Conservation (phyloP, 2,888 invertebrate genomes). For the Scotopteryx bipunctaria region DNA sequence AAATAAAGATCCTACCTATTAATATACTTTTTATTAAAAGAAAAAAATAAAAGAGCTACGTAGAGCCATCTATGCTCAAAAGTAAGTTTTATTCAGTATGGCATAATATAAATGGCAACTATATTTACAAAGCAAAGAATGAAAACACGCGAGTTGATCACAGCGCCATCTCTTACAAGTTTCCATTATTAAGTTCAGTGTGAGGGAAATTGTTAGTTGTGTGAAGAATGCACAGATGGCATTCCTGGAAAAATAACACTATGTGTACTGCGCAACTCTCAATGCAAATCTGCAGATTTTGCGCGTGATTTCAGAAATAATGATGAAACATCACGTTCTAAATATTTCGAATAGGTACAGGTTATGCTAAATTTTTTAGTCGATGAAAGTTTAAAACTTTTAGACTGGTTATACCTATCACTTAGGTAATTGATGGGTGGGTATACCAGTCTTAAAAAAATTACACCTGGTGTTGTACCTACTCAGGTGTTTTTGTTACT, state of each 20-base stretch:
- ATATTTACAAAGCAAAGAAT: not conserved
- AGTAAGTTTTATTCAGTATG: too few species aligned
- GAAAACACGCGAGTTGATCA: not conserved
- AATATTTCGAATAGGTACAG: not conserved
- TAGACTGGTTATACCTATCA: too few species aligned
- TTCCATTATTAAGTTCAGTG: constrained; percentile 4
- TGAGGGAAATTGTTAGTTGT: constrained; percentile 9
- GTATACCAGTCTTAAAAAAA: too few species aligned
- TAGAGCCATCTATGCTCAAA: constrained; percentile 10
- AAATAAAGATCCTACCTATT: too few species aligned
- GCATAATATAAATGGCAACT: constrained; percentile 4
- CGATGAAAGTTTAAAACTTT: not conserved
- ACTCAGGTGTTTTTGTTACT: too few species aligned
- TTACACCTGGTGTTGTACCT: too few species aligned
- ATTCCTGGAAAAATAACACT: not conserved
- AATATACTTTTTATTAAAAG: too few species aligned
- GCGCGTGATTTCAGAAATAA: constrained; percentile 3
- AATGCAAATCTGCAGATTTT: constrained; percentile 9
- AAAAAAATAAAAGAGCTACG: too few species aligned
- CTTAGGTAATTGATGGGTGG: too few species aligned
- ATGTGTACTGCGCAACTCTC: not conserved
- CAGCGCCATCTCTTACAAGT: constrained; percentile 21
- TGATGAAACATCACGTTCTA: not conserved
- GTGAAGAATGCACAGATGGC: constrained; percentile 16
- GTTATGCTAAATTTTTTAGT: not conserved